These are phyloP conservation scores for Mimachlamys varia DNA, from an alignment of 2,888 invertebrate species.

Conservation along the genomic window DNA sequence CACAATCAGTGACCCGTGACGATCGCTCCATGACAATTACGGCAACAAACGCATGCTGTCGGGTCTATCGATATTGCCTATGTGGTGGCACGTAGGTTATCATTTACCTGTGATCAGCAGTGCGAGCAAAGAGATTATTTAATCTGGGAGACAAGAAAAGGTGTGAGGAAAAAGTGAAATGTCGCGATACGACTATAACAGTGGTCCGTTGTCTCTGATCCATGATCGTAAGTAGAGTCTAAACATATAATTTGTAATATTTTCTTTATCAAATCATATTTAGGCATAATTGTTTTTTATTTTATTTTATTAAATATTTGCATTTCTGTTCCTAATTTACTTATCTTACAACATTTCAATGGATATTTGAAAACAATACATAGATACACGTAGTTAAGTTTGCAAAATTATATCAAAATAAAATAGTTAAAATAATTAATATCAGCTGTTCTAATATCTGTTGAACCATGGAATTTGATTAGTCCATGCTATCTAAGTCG, in stretches of 20 bases:
- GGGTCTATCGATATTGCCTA: conserved; percentile 39
- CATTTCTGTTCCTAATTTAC: background rate
- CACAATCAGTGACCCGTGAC: conserved; percentile 52
- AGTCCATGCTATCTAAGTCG: no score
- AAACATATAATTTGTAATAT: background rate
- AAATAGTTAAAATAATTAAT: no score
- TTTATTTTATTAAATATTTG: background rate
- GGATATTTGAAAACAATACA: no score
- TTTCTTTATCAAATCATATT: background rate
- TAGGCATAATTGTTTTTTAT: background rate
- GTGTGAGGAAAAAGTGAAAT: conserved; percentile 31
- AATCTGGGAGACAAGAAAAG: background rate
- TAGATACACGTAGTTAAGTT: no score
- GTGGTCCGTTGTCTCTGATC: conserved; percentile 46
- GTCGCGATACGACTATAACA: conserved; percentile 46
- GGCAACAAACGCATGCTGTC: conserved; percentile 62
- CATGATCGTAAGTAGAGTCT: conserved; percentile 51
- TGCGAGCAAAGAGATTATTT: conserved; percentile 15
- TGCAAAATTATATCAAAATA: no score
- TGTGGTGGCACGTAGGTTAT: conserved; percentile 39
- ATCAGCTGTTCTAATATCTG: no score
- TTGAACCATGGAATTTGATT: no score
- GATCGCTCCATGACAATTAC: conserved; percentile 68
- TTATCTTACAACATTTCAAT: no score
- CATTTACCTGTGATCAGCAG: conserved; percentile 28